A percentile compares a stretch with the other conserved stretches of the same genome.
These are phyloP conservation scores for Branchipolynoe longqiensis DNA, from an alignment of 2,888 invertebrate species.

Conservation along the genomic window DNA sequence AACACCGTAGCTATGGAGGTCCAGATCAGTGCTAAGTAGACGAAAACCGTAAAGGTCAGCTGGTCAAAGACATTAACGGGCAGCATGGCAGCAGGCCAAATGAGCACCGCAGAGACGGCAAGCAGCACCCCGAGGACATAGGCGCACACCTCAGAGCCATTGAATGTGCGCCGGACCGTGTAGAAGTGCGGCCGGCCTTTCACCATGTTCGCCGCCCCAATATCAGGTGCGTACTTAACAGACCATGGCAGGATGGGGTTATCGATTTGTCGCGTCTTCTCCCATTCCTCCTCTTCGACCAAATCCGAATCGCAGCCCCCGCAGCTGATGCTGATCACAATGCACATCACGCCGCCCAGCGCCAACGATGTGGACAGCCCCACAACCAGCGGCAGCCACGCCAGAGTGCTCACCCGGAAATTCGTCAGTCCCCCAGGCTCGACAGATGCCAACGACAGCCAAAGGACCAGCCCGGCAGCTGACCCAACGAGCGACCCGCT, in stretches of 20 bases:
- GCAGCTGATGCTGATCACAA: conserved; percentile 65
- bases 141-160: conserved; percentile 65
- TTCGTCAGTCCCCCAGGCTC: conserved; percentile 61
- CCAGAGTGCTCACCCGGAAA: conserved; percentile 65
- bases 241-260: conserved; percentile 68
- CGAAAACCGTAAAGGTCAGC: conserved; percentile 59
- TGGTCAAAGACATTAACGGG: conserved; percentile 40
- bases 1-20: conserved; percentile 60
- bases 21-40: conserved; percentile 62
- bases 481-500: conserved; percentile 63
- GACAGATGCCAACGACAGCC: conserved; percentile 65
- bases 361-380: conserved; percentile 63
- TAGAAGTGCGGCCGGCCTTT: conserved; percentile 67
- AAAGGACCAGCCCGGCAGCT: conserved; percentile 61
- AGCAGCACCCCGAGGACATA: conserved; percentile 68
- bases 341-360: conserved; percentile 65
- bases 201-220: conserved; percentile 57
- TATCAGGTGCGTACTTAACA: conserved; percentile 66
- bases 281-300: conserved; percentile 67
- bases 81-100: conserved; percentile 69
- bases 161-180: conserved; percentile 66
- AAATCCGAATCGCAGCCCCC: conserved; percentile 66
- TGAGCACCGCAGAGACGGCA: conserved; percentile 63
- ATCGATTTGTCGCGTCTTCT: conserved; percentile 67
- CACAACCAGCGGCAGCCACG: conserved; percentile 59